Percentiles rank a stretch among this genome's conserved stretches.
Evolutionary conservation across 2,888 invertebrate species (phyloP).

Genomic region (Formica aserva): DNA sequence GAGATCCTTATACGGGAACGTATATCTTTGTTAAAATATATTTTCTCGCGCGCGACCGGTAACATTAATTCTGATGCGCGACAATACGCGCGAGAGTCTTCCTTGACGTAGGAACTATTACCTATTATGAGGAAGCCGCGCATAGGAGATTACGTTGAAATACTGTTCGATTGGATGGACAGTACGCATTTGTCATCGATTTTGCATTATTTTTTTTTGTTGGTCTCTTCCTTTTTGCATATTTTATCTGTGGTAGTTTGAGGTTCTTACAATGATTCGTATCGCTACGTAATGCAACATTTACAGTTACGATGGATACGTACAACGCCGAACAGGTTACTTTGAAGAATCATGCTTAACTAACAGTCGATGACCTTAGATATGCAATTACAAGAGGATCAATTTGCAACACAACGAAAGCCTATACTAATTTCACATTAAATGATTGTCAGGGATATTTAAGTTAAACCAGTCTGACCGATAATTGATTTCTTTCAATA

Average conservation of each 20-base stretch:
- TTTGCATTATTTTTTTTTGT: constrained; percentile 28
- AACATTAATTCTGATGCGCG: constrained; percentile 34
- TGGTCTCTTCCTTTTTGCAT: not conserved
- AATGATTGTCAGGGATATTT: not conserved
- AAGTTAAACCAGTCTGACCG: not conserved
- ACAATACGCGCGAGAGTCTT: constrained; percentile 4
- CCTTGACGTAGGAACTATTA: constrained; percentile 33
- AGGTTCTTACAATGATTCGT: constrained; percentile 5
- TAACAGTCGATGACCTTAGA: constrained; percentile 48
- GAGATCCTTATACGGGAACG: constrained; percentile 33
- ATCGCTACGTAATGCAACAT: constrained; percentile 36
- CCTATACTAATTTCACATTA: not conserved
- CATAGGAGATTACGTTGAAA: constrained; percentile 24
- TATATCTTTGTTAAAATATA: constrained; percentile 32
- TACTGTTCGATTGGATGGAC: constrained; percentile 35
- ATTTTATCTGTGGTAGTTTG: not conserved
- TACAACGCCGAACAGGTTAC: constrained; percentile 17
- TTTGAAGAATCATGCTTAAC: constrained; percentile 31
- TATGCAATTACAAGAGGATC: constrained; percentile 36
- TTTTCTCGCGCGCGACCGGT: constrained; percentile 9
- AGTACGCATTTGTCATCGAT: constrained; percentile 47
- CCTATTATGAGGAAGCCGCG: constrained; percentile 11
- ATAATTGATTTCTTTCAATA: constrained; percentile 1
- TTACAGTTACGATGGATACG: constrained; percentile 41
- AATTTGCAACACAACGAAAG: constrained; percentile 9